Percentiles rank a stretch among this genome's conserved stretches.
phyloP scores from a whole-genome alignment of 1,140 invertebrate genomes.

The Octopus bimaculoides region DNA sequence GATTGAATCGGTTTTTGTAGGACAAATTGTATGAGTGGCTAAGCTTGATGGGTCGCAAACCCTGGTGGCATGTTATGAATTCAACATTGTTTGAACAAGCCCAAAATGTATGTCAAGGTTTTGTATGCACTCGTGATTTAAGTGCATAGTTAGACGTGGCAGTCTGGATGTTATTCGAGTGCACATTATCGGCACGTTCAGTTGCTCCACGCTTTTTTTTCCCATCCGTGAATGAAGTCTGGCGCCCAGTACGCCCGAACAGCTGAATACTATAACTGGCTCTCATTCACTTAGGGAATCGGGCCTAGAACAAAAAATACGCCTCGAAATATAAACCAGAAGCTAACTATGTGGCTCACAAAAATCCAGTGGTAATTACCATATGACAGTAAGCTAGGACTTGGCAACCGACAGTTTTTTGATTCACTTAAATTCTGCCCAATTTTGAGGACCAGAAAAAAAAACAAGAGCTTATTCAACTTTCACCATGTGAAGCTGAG shows the following conservation, averaged over 20 bases:
- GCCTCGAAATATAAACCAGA: not conserved
- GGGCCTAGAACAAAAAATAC: not conserved
- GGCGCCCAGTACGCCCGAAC: not conserved
- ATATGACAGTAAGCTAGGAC: not conserved
- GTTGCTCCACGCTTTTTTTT: not conserved
- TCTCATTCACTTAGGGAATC: not conserved
- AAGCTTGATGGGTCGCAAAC: not conserved
- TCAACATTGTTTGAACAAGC: not conserved
- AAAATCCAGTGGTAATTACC: not conserved
- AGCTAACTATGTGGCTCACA: not conserved
- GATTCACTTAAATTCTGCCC: not conserved
- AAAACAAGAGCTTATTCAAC: not conserved
- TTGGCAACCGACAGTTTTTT: not conserved
- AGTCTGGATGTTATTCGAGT: not conserved
- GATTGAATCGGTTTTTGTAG: not conserved
- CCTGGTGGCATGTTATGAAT: slow-evolving; percentile 4
- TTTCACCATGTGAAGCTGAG: too few relatives aligned
- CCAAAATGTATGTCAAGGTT: not conserved
- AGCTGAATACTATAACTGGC: not conserved
- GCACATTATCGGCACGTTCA: not conserved
- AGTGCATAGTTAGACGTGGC: not conserved
- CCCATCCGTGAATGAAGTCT: not conserved
- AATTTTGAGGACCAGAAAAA: not conserved
- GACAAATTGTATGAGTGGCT: not conserved
- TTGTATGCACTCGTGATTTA: slow-evolving; percentile 1